Conservation (phyloP, 1,140 invertebrate genomes). For the Euglossa dilemma region DNA sequence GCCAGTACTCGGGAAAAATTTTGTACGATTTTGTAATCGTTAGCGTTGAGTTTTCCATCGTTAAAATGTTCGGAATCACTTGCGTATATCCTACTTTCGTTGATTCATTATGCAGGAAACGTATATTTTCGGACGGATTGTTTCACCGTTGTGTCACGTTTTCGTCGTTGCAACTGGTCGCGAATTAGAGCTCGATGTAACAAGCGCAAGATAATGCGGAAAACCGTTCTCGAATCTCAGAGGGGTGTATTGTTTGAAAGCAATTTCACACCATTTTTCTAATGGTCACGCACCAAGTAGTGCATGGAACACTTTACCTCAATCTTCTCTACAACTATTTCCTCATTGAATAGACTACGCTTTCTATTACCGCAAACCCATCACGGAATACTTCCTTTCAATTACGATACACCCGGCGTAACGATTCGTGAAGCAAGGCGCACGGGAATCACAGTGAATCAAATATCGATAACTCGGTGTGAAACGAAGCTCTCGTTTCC, state of each 20-base stretch:
- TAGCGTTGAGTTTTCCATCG: not conserved
- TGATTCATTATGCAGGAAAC: not conserved
- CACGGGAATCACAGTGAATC: not conserved
- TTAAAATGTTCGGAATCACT: not conserved
- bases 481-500: conserved; percentile 11
- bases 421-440: not conserved
- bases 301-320: not conserved
- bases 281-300: conserved; percentile 14
- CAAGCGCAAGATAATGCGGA: not conserved
- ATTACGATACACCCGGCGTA: not conserved
- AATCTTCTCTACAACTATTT: conserved; percentile 6
- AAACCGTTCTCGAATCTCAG: not conserved
- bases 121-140: not conserved
- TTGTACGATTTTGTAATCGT: too few relatives aligned
- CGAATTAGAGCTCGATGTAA: not conserved
- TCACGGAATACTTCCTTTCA: conserved; percentile 26
- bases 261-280: conserved; percentile 26
- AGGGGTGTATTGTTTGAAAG: conserved; percentile 6
- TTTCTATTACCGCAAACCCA: conserved; percentile 18
- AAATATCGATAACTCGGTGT: conserved; percentile 30
- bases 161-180: not conserved
- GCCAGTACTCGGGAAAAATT: too few relatives aligned
- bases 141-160: not conserved
- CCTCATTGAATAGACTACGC: conserved; percentile 2
- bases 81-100: not conserved